A percentile compares a stretch with the other conserved stretches of the same genome.
phyloP scores from a whole-genome alignment of 2,797 vertebrate species.

The Lutjanus campechanus region DNA sequence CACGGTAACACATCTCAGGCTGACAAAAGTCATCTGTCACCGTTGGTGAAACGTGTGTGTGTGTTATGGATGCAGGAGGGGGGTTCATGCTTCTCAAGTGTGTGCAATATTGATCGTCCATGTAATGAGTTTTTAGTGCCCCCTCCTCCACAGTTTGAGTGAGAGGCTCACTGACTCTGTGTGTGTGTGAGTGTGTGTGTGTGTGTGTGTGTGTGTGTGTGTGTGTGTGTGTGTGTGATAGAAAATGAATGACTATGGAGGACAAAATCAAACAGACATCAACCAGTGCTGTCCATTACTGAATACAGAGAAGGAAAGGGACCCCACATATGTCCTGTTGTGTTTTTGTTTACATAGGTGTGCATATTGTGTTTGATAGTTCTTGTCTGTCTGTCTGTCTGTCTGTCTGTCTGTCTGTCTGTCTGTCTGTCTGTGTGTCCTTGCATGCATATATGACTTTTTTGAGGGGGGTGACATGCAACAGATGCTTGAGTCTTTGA shows the following conservation, averaged over 20 bases:
- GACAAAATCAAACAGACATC: constrained; percentile 65
- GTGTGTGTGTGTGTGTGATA: constrained; percentile 35
- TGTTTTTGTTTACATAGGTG: constrained; percentile 2
- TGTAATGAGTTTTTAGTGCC: constrained; percentile 86
- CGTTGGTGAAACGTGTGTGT: constrained; percentile 63
- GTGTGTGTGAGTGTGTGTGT: too few species aligned
- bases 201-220: constrained; percentile 43
- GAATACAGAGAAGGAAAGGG: constrained; percentile 13
- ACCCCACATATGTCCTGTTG: constrained; percentile 3
- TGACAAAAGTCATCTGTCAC: constrained; percentile 84
- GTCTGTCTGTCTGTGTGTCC: neutral
- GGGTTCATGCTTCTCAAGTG: constrained; percentile 70
- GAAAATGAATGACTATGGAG: constrained; percentile 54
- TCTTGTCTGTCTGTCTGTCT: neutral
- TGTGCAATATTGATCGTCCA: constrained; percentile 84
- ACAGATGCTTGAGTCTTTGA: neutral
- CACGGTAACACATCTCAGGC: constrained; percentile 79
- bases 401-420: neutral
- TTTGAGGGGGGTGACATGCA: neutral
- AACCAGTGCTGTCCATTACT: constrained; percentile 31
- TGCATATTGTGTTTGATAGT: neutral
- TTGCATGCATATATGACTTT: neutral
- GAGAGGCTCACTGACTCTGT: constrained; percentile 58
- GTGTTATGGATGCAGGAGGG: constrained; percentile 44
- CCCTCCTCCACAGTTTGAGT: constrained; percentile 78